Conservation (phyloP, 2,888 invertebrate species). For the Coecobrya sp. region DNA sequence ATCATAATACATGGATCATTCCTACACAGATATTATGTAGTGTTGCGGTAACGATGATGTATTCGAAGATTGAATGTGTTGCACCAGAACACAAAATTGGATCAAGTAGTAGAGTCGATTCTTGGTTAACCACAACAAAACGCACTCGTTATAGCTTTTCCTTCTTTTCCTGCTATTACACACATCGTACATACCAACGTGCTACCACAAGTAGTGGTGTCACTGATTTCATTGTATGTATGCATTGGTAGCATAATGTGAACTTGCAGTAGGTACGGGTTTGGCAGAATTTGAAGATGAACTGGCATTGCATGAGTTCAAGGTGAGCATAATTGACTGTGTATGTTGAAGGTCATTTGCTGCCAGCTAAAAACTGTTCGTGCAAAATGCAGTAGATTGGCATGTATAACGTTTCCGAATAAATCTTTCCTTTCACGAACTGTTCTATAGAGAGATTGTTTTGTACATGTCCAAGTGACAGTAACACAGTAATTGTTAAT, state of each 20-base stretch:
- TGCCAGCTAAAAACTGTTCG: conserved; percentile 3
- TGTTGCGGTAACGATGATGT: neutral
- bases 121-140: conserved; percentile 61
- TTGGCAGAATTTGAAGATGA: conserved; percentile 50
- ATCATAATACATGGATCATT: neutral
- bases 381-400: neutral
- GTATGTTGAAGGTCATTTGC: conserved; percentile 44
- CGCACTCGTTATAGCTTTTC: conserved; percentile 7
- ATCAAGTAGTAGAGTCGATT: conserved; percentile 50
- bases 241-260: neutral
- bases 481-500: too few relatives aligned
- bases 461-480: too few relatives aligned
- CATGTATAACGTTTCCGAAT: neutral
- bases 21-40: neutral
- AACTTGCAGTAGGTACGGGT: conserved; percentile 17
- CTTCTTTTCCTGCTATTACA: neutral
- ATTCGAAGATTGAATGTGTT: neutral
- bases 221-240: conserved; percentile 1
- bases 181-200: neutral
- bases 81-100: conserved; percentile 24
- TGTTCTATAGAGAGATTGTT: neutral
- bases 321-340: conserved; percentile 45
- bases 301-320: conserved; percentile 53
- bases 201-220: neutral
- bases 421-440: neutral